These are phyloP conservation scores for Hexactinellida sp. DNA, from an alignment of 37 sponge, comb jelly and placozoan genomes.

Conservation along the genomic window DNA sequence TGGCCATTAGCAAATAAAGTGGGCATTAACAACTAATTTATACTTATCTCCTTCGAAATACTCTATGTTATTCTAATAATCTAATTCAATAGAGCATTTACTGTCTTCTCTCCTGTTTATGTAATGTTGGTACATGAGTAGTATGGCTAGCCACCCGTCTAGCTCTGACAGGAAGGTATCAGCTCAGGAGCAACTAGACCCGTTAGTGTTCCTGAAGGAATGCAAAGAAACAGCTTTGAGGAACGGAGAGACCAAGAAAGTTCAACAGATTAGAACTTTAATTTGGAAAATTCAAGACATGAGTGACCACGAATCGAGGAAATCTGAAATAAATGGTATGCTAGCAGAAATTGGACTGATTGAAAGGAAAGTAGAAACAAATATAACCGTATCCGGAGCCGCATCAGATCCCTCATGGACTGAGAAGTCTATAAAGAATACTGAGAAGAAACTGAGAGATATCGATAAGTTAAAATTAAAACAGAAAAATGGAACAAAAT, in stretches of 20 bases:
- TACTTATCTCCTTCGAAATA: too few species aligned
- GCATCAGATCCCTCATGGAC: background rate
- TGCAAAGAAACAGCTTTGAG: background rate
- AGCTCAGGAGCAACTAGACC: background rate
- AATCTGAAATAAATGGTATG: background rate
- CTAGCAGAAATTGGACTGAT: background rate
- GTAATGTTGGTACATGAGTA: background rate
- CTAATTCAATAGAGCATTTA: too few species aligned
- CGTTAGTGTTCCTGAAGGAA: background rate
- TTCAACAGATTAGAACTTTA: background rate
- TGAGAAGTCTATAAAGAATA: background rate
- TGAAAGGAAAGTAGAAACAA: background rate
- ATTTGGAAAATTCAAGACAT: constrained; percentile 15
- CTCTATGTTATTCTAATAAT: too few species aligned
- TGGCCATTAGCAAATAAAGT: too few species aligned
- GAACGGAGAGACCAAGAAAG: constrained; percentile 9
- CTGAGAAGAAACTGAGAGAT: background rate
- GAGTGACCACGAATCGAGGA: background rate
- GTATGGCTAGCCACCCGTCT: background rate
- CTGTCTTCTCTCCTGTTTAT: too few species aligned
- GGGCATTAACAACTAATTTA: too few species aligned
- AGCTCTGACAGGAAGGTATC: background rate
- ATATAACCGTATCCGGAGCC: background rate
- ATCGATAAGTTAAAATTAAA: background rate
- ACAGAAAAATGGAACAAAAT: background rate